Evolutionary conservation across 2,113 vertebrate genomes (phyloP).

Genomic region (Prinia subflava): DNA sequence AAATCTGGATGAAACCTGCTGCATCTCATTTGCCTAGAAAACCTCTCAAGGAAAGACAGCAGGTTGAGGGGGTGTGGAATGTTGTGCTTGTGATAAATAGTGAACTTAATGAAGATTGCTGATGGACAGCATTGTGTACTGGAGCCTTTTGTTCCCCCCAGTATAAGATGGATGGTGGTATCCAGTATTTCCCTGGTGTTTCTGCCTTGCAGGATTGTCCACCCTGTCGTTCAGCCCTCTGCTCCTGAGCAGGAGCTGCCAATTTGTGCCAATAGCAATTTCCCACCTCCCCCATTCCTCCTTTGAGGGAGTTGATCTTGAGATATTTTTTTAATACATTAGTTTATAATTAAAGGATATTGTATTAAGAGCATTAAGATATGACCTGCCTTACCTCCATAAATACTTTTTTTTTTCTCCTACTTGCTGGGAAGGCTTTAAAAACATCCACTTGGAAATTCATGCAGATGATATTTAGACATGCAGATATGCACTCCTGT

Average conservation of each 20-base stretch:
- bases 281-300: neutral
- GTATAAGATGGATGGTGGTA: neutral
- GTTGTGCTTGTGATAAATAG: slow-evolving; percentile 43
- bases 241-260: slow-evolving; percentile 11
- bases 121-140: neutral
- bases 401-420: neutral
- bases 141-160: slow-evolving; percentile 31
- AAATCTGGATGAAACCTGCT: slow-evolving; percentile 60
- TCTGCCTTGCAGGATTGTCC: neutral
- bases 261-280: slow-evolving; percentile 22
- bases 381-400: slow-evolving; percentile 22
- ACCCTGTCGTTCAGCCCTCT: neutral
- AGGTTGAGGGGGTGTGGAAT: neutral
- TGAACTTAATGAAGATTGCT: slow-evolving; percentile 42
- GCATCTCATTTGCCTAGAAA: slow-evolving; percentile 58
- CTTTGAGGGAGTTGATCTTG: neutral
- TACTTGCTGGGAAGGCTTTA: slow-evolving; percentile 29
- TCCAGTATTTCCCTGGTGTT: neutral
- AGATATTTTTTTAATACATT: neutral
- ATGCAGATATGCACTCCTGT: slow-evolving; percentile 59
- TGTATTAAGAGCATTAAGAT: slow-evolving; percentile 5
- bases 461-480: slow-evolving; percentile 55
- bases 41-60: slow-evolving; percentile 35
- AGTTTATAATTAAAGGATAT: slow-evolving; percentile 40
- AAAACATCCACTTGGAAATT: slow-evolving; percentile 18